phyloP scores from a whole-genome alignment of 2,888 invertebrate species.

The Nineta flava region DNA sequence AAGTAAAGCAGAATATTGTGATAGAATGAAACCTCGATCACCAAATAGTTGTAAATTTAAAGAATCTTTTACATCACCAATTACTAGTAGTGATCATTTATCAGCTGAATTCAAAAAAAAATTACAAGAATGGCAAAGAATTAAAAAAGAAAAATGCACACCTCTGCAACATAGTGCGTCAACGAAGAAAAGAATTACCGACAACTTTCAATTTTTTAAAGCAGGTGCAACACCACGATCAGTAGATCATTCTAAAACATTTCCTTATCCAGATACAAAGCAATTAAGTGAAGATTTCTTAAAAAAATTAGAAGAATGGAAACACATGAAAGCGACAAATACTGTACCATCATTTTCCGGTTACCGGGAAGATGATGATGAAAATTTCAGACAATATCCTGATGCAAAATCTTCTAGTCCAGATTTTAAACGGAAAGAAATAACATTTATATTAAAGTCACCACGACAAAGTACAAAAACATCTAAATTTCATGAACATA shows the following conservation, averaged over 20 bases:
- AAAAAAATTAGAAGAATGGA: constrained; percentile 76
- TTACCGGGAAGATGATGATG: constrained; percentile 12
- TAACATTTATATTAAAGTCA: constrained; percentile 14
- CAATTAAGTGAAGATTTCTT: constrained; percentile 69
- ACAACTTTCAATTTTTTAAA: constrained; percentile 47
- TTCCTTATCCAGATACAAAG: constrained; percentile 36
- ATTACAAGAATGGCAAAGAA: constrained; percentile 72
- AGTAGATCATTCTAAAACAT: constrained; percentile 13
- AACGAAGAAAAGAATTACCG: constrained; percentile 33
- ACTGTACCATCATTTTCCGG: constrained; percentile 35
- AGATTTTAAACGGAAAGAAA: constrained; percentile 22
- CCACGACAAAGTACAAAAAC: constrained; percentile 20
- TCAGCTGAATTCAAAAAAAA: constrained; percentile 71
- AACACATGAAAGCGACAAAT: constrained; percentile 51
- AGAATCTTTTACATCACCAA: constrained; percentile 18
- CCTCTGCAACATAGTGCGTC: constrained; percentile 11
- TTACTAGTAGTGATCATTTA: constrained; percentile 46
- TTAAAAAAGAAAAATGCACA: constrained; percentile 29
- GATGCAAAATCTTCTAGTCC: constrained; percentile 24
- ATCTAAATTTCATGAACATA: constrained; percentile 27
- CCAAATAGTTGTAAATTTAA: constrained; percentile 13
- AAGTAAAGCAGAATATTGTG: constrained; percentile 35
- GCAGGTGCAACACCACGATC: constrained; percentile 23
- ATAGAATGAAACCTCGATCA: constrained; percentile 26
- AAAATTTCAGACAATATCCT: constrained; percentile 12